phyloP scores from a whole-genome alignment of 2,888 invertebrate genomes.

The Orthonevra nobilis region DNA sequence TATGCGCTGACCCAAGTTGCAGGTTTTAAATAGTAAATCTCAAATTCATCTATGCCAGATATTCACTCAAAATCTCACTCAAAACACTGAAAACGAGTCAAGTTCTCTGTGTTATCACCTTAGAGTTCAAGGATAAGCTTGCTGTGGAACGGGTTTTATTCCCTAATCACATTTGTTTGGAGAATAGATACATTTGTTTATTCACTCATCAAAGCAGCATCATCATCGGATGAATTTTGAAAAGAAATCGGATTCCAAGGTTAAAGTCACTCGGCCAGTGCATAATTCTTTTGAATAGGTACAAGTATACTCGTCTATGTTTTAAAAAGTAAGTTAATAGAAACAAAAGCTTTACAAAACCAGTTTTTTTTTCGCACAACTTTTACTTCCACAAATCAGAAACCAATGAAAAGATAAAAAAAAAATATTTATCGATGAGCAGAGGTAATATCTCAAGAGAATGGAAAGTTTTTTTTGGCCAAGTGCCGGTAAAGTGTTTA shows the following conservation, averaged over 20 bases:
- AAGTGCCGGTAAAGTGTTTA: conserved; percentile 46
- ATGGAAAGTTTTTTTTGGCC: conserved; percentile 50
- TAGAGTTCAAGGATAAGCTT: conserved; percentile 62
- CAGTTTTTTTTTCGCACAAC: conserved; percentile 46
- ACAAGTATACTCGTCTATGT: no score
- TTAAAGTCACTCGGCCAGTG: conserved; percentile 23
- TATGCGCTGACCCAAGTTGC: conserved; percentile 3
- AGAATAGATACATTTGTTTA: background rate
- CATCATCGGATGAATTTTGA: background rate
- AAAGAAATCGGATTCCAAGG: background rate
- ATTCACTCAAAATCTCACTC: conserved; percentile 48
- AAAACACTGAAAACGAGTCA: conserved; percentile 34
- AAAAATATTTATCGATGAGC: no score
- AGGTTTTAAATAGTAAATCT: conserved; percentile 20
- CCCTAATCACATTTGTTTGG: conserved; percentile 28
- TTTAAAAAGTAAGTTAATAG: background rate
- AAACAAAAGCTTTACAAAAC: conserved; percentile 12
- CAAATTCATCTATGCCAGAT: no score
- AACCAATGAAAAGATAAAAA: no score
- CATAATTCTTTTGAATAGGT: no score
- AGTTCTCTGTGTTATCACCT: conserved; percentile 9
- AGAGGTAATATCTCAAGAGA: background rate
- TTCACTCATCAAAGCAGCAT: background rate
- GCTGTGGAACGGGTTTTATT: conserved; percentile 51
- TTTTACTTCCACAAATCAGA: conserved; percentile 55